A percentile compares a stretch with the other conserved stretches of the same genome.
Evolutionary conservation across 2,113 vertebrate species (phyloP).

Genomic region (Bubo bubo): DNA sequence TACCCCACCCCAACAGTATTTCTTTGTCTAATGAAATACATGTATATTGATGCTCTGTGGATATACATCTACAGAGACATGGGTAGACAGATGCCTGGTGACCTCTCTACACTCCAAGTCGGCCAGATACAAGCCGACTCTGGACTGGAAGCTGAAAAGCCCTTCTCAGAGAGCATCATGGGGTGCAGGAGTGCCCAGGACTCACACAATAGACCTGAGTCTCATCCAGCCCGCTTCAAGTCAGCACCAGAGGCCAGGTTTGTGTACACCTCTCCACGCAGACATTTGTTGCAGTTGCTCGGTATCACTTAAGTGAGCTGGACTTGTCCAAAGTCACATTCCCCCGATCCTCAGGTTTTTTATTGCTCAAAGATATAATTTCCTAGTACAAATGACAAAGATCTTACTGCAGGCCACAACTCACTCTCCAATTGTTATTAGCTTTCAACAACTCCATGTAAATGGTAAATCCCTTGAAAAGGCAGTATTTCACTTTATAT

Average conservation of each 20-base stretch:
- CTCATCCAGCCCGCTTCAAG: neutral
- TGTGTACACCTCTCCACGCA: neutral
- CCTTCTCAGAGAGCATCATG: neutral
- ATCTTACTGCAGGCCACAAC: neutral
- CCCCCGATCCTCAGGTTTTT: neutral
- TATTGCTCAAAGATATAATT: neutral
- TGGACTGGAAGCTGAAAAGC: neutral
- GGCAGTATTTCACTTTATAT: neutral
- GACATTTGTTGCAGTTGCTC: neutral
- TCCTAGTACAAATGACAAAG: neutral
- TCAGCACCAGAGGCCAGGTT: neutral
- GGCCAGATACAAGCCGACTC: neutral
- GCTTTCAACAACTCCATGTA: neutral
- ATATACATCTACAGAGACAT: rapidly evolving
- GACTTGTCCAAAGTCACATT: neutral
- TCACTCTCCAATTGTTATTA: neutral
- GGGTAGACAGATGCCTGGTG: neutral
- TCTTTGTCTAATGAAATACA: neutral
- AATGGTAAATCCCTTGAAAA: neutral
- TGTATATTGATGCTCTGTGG: neutral
- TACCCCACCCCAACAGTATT: neutral
- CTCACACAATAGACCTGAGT: neutral
- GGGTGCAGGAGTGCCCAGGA: neutral
- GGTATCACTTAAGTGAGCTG: neutral
- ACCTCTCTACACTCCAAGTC: neutral